Conservation (phyloP, 1,140 invertebrate genomes). For the Drosophila parvula region DNA sequence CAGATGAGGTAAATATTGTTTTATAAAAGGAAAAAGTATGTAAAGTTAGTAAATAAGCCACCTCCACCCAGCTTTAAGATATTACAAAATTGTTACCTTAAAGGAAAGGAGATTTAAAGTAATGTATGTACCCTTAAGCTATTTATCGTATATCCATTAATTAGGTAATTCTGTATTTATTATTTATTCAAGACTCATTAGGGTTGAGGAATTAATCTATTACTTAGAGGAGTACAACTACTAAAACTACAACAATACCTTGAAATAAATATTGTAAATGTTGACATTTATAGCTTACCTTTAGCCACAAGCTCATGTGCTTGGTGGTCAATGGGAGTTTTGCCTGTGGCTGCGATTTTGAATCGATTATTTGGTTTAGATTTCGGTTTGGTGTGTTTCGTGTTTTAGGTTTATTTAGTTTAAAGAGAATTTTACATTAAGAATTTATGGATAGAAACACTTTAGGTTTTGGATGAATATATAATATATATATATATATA, state of each 20-base stretch:
- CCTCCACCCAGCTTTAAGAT: not conserved
- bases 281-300: slow-evolving; percentile 57
- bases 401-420: slow-evolving; percentile 50
- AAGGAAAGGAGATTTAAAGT: too few species aligned
- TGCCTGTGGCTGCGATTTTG: slow-evolving; percentile 54
- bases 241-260: not conserved
- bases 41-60: too few species aligned
- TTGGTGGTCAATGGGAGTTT: slow-evolving; percentile 40
- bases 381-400: slow-evolving; percentile 48
- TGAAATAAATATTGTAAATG: slow-evolving; percentile 2
- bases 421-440: slow-evolving; percentile 61
- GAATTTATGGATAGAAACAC: slow-evolving; percentile 65
- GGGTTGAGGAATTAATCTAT: too few species aligned
- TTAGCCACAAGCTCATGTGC: slow-evolving; percentile 60
- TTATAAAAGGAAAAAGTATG: not conserved
- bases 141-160: too few species aligned
- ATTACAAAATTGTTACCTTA: not conserved
- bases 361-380: slow-evolving; percentile 44
- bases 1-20: slow-evolving; percentile 2
- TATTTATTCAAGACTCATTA: not conserved
- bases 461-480: slow-evolving; percentile 43
- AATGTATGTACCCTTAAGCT: too few species aligned
- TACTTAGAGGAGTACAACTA: not conserved
- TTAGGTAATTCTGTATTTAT: not conserved
- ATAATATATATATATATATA: too few species aligned